Base-by-base conservation (phyloP, 2,888 invertebrate species). In the Neuroscelio doddi region DNA sequence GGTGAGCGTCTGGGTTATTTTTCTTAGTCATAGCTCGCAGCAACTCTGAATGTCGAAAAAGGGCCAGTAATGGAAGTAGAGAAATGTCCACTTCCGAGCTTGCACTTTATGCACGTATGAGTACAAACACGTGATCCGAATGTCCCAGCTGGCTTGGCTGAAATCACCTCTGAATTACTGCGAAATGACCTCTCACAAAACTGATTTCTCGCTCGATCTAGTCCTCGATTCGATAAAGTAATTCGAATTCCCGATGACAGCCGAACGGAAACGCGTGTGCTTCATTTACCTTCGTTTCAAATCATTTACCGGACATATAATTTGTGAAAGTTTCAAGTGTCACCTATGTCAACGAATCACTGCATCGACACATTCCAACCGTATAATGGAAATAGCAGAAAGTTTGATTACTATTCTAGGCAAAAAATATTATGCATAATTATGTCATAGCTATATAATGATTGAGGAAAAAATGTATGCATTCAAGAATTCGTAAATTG, bases 101-200 rank as follows among this genome's bases (percentile, higher is more conserved):
- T 68, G 73, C 70, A 69, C 73, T 78, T 76, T 75, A 77, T 77
- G 73, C 77, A 74, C 74, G 75, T 76, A 78, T 78, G 78, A 75
- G 75, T 74, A 73, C 68, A 53, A 49, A 62, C 66, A 68, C 77
- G 76, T 75, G 79, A 75, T 72, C 66, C 53, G 76, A 78, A 76
- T 78, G 49, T 44, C 38, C 52, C 24, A 36, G 17, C 29, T 41
- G 26, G 26, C 34, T 14, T 34, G 34, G 44, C 42, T 34, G 24
- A 17, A 64, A 65, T 59, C 55, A 55, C 49, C 38, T 30, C 52
- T 38, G 45, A 68, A 68, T 68, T 61, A 64, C 61, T 53, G 44
- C 59, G 24, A 58, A 64, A 67, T 67, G 63, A 41, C 56, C 59
- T 59, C 49, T 49, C 51, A 47, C 61, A 58, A 58, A 68, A 68